Evolutionary conservation across 2,797 vertebrate genomes (phyloP), one percentile per base, ranked within the genome.

Genomic region (Rachycentron canadum): DNA sequence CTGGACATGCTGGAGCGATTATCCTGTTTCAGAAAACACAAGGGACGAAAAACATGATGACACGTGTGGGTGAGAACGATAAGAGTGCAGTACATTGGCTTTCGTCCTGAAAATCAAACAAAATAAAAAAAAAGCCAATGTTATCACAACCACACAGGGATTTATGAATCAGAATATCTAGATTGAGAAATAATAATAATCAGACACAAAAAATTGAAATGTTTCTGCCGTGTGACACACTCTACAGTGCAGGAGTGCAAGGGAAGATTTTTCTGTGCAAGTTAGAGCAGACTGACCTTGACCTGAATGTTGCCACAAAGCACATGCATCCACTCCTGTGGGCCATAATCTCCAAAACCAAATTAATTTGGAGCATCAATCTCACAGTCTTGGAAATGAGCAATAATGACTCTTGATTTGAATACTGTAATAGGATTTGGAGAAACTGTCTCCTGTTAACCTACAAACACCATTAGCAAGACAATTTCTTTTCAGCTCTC

Each of bases 1-100:
- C 98, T 97, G 95, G 98, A 99, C 98, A 99, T 99, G 94, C 96
- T 98, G 96, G 96, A 97, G 93, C 97, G 96, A 93, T 96, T 97
- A 96, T 99, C 98, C 98, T 99, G 87, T 21, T 26, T 40, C 36
- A 69, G 53, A 72, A 28, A 67, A 30, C 40, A 76, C 47, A 76
- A n/a, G 43, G 55, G 38, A 45, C 32, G 7, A 32, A 32, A 32
- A 56, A 73, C 19, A 41, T 40, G 26, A 70, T 21, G 9, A 59
- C 10, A 62, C 21, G 60, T 38, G 30, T 8, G 9, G 41, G 34
- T 25, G 45, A 49, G 12, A 63, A 38, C 19, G 60, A 56, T 7
- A 13, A 11, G 50, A 56, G n/a, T n/a, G n/a, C n/a, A n/a, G n/a
- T n/a, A n/a, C n/a, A n/a, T n/a, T n/a, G n/a, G n/a, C 9, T 45